Base-by-base conservation (phyloP, 2,888 invertebrate genomes). In the Lithophane semibrunnea region DNA sequence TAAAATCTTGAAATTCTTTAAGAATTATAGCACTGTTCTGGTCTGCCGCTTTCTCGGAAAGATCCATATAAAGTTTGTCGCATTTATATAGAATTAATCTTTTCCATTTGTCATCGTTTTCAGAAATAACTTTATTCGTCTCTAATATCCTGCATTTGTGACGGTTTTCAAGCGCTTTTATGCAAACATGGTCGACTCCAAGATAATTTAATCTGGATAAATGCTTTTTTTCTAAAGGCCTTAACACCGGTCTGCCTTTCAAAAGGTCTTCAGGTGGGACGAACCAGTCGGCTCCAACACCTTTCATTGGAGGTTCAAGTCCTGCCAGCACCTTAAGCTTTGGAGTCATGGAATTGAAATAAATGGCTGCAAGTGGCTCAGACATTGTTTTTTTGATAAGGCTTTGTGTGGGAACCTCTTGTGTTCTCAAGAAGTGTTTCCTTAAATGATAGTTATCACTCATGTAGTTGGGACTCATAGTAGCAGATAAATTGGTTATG, bases 261-360 rank as follows among this genome's bases (percentile, higher is more conserved):
- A 96, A 89, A 3, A 95, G 86, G 4, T 95, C 94, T 71, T 91
- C 78, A 1, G 96, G 96, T 9, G 95, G 94, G 56, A 93, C 88
- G 83, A 90, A 95, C 96, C 96, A 96, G 74, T 95, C 94, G 75
- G 79, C 90, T 0, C 96, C 96, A 2, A 94, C 95, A 12, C 96
- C 95, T 83, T 93, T 93, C 91, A 96, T 84, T 0, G 92, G 92
- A 1, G 96, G 96, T 78, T 95, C 95, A 0, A 96, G 85, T 0
- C 96, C 96, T 9, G 95, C 95, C 1, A 96, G 88, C 0, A 93
- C 88, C 83, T 94, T 96, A 0, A 94, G 88, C 72, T 94, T 93
- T 0, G 90, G 89, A 21, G 84, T 90, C 96, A 96, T 96, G 0
- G 93, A 93, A 77, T 95, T 94, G 85, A 96, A 96, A 84, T 94